Base-by-base conservation (phyloP, 2,797 vertebrate genomes). In the Spinibarbus caldwelli region DNA sequence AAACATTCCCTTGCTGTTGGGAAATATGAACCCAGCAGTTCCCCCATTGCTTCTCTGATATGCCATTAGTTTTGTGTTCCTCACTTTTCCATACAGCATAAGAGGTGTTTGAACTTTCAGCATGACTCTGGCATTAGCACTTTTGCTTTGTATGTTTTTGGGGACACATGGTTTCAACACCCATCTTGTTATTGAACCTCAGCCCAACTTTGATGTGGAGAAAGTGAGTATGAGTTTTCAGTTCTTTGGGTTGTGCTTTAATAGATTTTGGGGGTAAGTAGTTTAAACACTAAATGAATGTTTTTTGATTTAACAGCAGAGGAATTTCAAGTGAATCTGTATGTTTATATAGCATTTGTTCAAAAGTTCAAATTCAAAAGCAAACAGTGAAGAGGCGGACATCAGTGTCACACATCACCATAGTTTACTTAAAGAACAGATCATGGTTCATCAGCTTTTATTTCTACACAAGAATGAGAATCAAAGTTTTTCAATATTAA, bases 141-240 rank as follows among this genome's bases (percentile, higher is more conserved):
- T 88, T 85, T 70, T 90, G 45, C 49, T 82, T 67, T 87, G 85
- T 21, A 15, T 83, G 38, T 68, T 91, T 81, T 68, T 88, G 36
- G 83, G 83, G 67, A 70, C 88, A 0, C 83, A 88, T 15, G 80
- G 82, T 14, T 66, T 87, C 62, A 78, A 86, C 81, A 82, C 26
- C 45, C 84, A 54, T 38, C 23, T n/a, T 77, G 6, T 80, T 41
- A 68, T 90, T 78, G 83, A 70, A 34, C 89, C 90, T 10, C 89
- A 89, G 78, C 26, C 80, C 36, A 77, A 88, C 62, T 91, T 91
- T 43, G 83, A 90, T 59, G 54, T 89, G 47, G 85, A 89, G 67
- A 87, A 85, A 89, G 89, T 90, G 49, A 91, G 90, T 80, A 45
- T 64, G 70, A 78, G 47, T 34, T 75, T 59, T 86, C 9, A 21